A percentile compares a stretch with the other conserved stretches of the same genome.
These are phyloP conservation scores for Tinea trinotella DNA, from an alignment of 2,888 invertebrate genomes.

Conservation along the genomic window DNA sequence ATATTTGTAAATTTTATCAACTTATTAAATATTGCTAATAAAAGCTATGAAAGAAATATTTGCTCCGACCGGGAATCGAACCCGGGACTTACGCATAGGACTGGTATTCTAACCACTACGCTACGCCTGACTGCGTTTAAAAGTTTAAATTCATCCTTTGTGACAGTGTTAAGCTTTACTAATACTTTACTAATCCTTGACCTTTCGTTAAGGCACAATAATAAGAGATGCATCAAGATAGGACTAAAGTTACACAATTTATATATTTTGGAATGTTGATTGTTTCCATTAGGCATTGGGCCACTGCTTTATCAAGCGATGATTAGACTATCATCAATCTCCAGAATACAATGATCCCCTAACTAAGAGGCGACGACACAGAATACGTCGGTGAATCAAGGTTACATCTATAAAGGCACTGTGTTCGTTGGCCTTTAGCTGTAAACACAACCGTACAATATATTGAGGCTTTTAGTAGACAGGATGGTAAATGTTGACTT, in stretches of 20 bases:
- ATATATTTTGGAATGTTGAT: not conserved
- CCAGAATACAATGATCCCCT: conserved; percentile 49
- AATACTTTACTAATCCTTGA: too few relatives aligned
- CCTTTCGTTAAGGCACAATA: too few relatives aligned
- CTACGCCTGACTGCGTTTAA: too few relatives aligned
- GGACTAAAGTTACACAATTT: not conserved
- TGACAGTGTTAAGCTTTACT: too few relatives aligned
- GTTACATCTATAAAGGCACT: conserved; percentile 14
- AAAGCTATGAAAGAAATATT: too few relatives aligned
- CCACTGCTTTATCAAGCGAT: conserved; percentile 34
- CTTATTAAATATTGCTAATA: too few relatives aligned
- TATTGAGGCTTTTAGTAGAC: not conserved
- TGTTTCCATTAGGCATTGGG: conserved; percentile 20
- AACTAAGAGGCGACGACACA: conserved; percentile 50
- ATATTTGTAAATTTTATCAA: too few relatives aligned
- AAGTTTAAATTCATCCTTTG: too few relatives aligned
- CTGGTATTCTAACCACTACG: too few relatives aligned
- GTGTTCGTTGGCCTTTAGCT: conserved; percentile 16
- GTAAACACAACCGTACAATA: not conserved
- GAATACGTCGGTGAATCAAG: conserved; percentile 26
- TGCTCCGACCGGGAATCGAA: too few relatives aligned
- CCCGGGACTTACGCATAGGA: too few relatives aligned
- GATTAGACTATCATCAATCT: conserved; percentile 56
- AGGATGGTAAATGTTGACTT: conserved; percentile 7
- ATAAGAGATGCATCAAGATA: too few relatives aligned